phyloP scores from a whole-genome alignment of 2,113 vertebrate species.

The Peromyscus leucopus region DNA sequence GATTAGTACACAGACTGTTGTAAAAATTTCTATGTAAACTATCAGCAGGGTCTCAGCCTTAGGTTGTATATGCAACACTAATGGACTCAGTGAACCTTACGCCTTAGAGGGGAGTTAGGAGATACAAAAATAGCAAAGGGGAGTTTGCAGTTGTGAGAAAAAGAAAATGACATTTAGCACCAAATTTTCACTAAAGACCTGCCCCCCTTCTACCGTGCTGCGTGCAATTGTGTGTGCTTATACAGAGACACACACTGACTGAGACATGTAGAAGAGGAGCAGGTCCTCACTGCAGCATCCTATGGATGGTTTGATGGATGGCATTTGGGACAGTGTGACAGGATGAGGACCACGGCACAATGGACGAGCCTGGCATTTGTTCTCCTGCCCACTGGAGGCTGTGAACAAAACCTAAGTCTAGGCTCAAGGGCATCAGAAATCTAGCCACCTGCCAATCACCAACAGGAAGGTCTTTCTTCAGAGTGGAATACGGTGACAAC shows the following conservation, averaged over 20 bases:
- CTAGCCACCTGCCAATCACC: background rate
- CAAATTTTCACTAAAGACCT: slow-evolving; percentile 1
- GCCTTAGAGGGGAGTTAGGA: background rate
- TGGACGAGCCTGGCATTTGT: background rate
- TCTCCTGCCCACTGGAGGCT: background rate
- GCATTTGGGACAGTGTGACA: background rate
- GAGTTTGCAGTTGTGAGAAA: background rate
- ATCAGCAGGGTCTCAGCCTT: background rate
- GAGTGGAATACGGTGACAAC: background rate
- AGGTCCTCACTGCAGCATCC: background rate
- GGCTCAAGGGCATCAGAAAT: background rate
- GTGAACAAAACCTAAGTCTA: slow-evolving; percentile 51
- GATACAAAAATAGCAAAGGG: background rate
- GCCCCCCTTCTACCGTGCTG: background rate
- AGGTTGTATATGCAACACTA: background rate
- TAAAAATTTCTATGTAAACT: background rate
- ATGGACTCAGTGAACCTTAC: background rate
- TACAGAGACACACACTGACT: background rate
- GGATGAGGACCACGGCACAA: background rate
- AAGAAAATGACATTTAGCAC: background rate
- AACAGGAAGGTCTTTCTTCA: slow-evolving; percentile 9
- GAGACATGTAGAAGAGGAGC: background rate
- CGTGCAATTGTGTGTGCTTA: background rate
- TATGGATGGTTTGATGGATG: background rate
- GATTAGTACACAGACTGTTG: background rate